Evolutionary conservation across 2,888 invertebrate species (phyloP), one percentile per base, ranked within the genome.

Genomic region (Cremastinae sp.): DNA sequence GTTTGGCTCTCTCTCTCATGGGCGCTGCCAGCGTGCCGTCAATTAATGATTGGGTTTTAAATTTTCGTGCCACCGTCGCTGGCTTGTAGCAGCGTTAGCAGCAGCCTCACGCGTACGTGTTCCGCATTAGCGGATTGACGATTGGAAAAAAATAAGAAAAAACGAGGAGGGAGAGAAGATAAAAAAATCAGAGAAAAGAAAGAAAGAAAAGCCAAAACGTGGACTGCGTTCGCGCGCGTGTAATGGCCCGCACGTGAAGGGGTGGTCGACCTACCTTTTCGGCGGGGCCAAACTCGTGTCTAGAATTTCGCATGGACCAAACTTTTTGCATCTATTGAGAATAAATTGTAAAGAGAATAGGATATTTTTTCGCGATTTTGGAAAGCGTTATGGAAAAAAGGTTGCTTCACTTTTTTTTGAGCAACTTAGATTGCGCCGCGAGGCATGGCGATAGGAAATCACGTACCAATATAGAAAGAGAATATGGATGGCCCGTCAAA

Each of bases 11-110:
- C 18, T 62, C 62, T 35, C 64, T 5, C 35, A 39, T n/a, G 49
- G 47, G 35, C 35, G 62, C 45, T 62, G 20, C 55, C 64, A 51
- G 43, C 62, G 47, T 68, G 61, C 68, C 73, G 66, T 73, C 76
- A 76, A 76, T 76, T 76, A 74, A 72, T 72, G 75, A 75, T 75
- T 73, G 58, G 58, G n/a, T 62, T 76, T 76, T 64, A 68, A 73
- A 76, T 68, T 76, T 71, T 73, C 56, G 68, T 69, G 58, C 51
- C 49, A 58, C 22, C 39, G 12, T 2, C 41, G 41, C 28, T 64
- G 51, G 51, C 64, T 16, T 18, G 62, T 47, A 47, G 47, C 35
- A 22, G 28, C 41, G 39, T 14, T 5, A 47, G 58, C 59, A 35
- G 51, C 28, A 41, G 12, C 56, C 58, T 12, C 49, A 41, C 14